Evolutionary conservation across 2,113 vertebrate genomes (phyloP).

Genomic region (Malurus elegans): DNA sequence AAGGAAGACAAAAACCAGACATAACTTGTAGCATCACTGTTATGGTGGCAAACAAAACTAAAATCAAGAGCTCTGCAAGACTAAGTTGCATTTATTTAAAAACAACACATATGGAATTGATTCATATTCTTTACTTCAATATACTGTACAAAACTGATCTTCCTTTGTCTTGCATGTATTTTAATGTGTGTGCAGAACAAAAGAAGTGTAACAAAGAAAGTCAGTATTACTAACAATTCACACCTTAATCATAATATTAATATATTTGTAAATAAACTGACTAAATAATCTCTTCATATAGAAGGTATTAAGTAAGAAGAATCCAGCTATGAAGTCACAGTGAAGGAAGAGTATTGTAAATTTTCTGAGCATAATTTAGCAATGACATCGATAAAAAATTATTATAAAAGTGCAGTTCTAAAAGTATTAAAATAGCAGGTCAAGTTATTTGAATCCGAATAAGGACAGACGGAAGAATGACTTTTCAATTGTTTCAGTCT

Average conservation of each 20-base stretch:
- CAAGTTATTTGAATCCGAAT: background rate
- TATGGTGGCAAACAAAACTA: background rate
- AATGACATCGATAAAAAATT: background rate
- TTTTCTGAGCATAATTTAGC: background rate
- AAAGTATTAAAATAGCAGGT: background rate
- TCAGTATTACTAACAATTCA: background rate
- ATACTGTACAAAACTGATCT: background rate
- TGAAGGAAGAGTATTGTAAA: background rate
- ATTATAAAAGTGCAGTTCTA: background rate
- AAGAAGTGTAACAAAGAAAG: background rate
- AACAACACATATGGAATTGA: background rate
- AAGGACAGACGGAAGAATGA: background rate
- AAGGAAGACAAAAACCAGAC: background rate
- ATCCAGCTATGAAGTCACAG: background rate
- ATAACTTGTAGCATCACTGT: background rate
- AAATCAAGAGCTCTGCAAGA: background rate
- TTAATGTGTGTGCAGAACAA: background rate
- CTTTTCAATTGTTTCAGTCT: background rate
- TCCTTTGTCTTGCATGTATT: background rate
- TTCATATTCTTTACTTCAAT: background rate
- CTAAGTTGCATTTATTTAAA: background rate
- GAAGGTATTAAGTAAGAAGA: background rate
- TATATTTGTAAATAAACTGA: background rate
- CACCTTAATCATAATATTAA: background rate
- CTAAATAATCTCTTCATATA: background rate